phyloP scores from a whole-genome alignment of 2,113 vertebrate species.

The Paramisgurnus dabryanus region DNA sequence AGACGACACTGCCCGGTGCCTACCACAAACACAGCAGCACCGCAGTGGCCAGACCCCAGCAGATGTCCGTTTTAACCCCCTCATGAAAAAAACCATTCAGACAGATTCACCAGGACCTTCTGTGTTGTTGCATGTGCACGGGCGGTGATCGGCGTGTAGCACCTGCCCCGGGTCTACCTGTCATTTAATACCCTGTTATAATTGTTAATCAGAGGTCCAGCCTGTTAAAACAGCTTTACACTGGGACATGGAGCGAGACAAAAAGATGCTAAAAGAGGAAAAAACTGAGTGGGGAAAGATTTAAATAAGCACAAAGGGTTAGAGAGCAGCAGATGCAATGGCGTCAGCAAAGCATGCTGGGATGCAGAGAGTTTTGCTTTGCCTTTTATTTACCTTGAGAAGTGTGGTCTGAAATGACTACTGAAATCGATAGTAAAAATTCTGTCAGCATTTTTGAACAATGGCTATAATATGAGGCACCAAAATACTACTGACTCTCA shows the following conservation, averaged over 20 bases:
- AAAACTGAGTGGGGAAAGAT: background rate
- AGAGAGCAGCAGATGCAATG: slow-evolving; percentile 12
- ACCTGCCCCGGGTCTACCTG: slow-evolving; percentile 57
- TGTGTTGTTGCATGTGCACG: background rate
- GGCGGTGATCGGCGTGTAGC: slow-evolving; percentile 24
- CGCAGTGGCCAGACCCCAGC: slow-evolving; percentile 61
- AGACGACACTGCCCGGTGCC: slow-evolving; percentile 54
- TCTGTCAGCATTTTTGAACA: too few species aligned
- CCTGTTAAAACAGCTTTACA: slow-evolving; percentile 33
- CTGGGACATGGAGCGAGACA: background rate
- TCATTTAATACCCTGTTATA: slow-evolving; percentile 42
- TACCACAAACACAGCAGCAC: slow-evolving; percentile 44
- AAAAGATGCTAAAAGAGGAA: background rate
- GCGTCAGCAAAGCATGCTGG: slow-evolving; percentile 22
- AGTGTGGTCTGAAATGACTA: slow-evolving; percentile 55
- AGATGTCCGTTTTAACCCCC: slow-evolving; percentile 69
- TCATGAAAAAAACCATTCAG: slow-evolving; percentile 15
- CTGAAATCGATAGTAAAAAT: too few species aligned
- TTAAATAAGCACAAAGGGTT: slow-evolving; percentile 42
- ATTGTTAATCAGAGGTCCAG: slow-evolving; percentile 39
- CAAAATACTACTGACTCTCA: too few species aligned
- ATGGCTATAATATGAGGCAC: too few species aligned
- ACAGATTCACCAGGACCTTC: slow-evolving; percentile 20
- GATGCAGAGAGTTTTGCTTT: background rate
- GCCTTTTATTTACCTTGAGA: slow-evolving; percentile 54